Base-by-base conservation (phyloP, 2,888 invertebrate species). In the Hybos culiciformis region DNA sequence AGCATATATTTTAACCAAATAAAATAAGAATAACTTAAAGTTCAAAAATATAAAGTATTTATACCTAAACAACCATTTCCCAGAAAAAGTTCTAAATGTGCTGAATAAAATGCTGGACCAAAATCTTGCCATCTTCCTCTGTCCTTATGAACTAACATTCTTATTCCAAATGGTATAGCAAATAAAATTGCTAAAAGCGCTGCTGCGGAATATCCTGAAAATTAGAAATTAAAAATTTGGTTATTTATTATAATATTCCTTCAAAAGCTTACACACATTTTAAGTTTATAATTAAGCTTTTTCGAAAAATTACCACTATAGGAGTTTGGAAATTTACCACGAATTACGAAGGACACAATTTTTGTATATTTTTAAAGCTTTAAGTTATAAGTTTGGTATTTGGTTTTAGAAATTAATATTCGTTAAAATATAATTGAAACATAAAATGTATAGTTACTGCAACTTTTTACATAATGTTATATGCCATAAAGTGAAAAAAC, bases 171-270 rank as follows among this genome's bases (percentile, higher is more conserved):
- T 33, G 80, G 75, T 44, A 82, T 73, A 49, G 79, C 79, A 54
- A 80, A 78, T 29, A 78, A 58, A 51, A 82, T 80, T 14, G 80
- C 78, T 56, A 82, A 67, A 41, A 84, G 70, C 29, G 85, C 83
- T 12, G 83, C 83, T 4, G 78, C 74, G n/a, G 84, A 83, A 57
- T 85, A 77, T 41, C 82, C 82, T 74, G 70, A 7, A 70, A 69
- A 12, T 2, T 14, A 18, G 15, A 39, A 18, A 26, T 8, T 9
- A 37, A 19, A 24, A 24, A 8, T 24, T 24, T 24, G 2, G 5
- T 17, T 32, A 15, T 2, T 14, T 15, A 17, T 32, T 11, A 32
- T 32, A 15, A 7, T 32, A 14, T 7, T 32, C 5, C 4, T 3
- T 4, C 7, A n/a, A 32, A 32, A 3, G 14, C n/a, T n/a, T n/a